These are phyloP conservation scores for Mandrillus leucophaeus DNA, from an alignment of 2,113 vertebrate species.

Conservation along the genomic window DNA sequence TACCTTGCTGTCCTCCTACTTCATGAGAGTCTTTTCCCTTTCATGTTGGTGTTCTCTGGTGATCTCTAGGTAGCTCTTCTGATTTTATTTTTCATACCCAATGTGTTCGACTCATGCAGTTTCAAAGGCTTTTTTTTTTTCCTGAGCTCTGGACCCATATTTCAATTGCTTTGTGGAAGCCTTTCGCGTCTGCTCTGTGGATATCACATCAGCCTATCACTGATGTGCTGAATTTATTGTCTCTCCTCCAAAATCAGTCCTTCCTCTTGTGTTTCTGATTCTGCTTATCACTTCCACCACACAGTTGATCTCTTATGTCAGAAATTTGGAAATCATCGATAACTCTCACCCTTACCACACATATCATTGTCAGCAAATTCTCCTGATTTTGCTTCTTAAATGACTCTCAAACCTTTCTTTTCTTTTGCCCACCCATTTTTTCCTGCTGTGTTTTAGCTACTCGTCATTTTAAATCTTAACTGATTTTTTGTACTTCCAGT, in stretches of 20 bases:
- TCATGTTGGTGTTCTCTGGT: background rate
- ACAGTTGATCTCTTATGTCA: background rate
- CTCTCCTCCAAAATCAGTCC: background rate
- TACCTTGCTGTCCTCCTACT: background rate
- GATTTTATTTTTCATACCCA: background rate
- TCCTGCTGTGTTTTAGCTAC: background rate
- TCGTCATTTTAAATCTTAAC: background rate
- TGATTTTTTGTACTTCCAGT: background rate
- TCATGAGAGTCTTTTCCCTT: background rate
- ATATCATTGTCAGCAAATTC: background rate
- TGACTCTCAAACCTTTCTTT: background rate
- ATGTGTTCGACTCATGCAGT: background rate
- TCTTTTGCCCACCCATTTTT: background rate
- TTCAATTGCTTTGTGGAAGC: background rate
- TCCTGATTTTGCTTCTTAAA: conserved; percentile 32
- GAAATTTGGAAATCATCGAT: background rate
- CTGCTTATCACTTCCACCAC: background rate
- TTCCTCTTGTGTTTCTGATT: background rate
- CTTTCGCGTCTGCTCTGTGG: background rate
- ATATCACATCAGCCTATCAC: background rate
- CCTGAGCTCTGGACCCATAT: background rate
- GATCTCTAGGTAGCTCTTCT: background rate
- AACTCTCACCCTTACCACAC: background rate
- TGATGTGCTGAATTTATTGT: background rate
- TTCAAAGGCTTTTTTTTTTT: background rate